Evolutionary conservation across 2,113 vertebrate species (phyloP), one percentile per base, ranked within the genome.

Genomic region (Naja naja): DNA sequence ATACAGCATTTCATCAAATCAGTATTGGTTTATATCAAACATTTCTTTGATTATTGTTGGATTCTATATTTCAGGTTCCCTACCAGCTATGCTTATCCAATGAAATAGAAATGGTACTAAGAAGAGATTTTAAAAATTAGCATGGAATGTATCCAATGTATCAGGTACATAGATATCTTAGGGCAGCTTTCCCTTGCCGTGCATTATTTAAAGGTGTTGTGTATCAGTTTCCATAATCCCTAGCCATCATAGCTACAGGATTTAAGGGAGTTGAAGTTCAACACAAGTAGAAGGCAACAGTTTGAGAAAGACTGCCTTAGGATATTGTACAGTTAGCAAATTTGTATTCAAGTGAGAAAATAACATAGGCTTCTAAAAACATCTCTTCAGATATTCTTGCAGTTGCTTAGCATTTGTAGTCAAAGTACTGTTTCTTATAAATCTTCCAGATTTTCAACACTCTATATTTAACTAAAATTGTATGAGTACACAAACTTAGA

Each of bases 291-390:
- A 81, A 81, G 20, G 34, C 74, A 81, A 81, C 74, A 10, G 18
- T 81, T 81, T 43, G 74, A 43, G 34, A 43, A 81, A 81, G 34
- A 43, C 34, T 81, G 74, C 74, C 18, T 81, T 81, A 81, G 74
- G 34, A 81, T 10, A 43, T 43, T 81, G 34, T 81, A 43, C 34
- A 43, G 88, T 88, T 56, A 43, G 91, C 23, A 47, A 92, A 11
- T 34, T 92, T 94, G 91, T 52, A 0, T 93, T 95, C 89, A 89
- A 93, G 74, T 88, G 93, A 95, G 74, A 95, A 69, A 87, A 95
- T 89, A 54, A 53, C 92, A 64, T 54, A 89, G 92, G 93, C 95
- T 95, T 89, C 14, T 96, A 92, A 93, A 93, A 95, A 95, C 93
- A 47, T 2, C 34, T 91, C n/a, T 90, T 9, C 90, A 90, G 87